Evolutionary conservation across 1,140 invertebrate genomes (phyloP).

Genomic region (Drosophila truncata): DNA sequence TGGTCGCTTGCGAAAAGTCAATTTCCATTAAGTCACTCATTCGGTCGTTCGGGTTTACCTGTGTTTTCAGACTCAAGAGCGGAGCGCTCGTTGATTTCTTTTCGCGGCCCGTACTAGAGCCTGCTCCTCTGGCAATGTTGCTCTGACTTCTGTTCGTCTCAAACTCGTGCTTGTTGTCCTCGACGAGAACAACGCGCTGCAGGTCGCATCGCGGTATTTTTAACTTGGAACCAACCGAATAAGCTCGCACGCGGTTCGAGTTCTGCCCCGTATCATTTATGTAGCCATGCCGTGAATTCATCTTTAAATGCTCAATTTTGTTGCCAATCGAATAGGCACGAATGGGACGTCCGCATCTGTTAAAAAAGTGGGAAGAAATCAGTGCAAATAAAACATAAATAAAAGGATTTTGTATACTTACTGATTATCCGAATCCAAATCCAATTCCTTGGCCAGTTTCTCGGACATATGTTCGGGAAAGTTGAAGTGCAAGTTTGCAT

Average conservation of each 20-base stretch:
- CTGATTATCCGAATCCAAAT: conserved; percentile 58
- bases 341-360: conserved; percentile 87
- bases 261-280: conserved; percentile 66
- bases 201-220: conserved; percentile 86
- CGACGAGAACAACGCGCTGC: conserved; percentile 56
- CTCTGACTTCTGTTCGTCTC: conserved; percentile 65
- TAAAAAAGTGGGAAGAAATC: not conserved
- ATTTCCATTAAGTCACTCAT: conserved; percentile 93
- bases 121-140: conserved; percentile 52
- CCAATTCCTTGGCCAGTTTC: conserved; percentile 51
- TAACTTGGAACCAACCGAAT: conserved; percentile 89
- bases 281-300: conserved; percentile 67
- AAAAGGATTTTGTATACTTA: conserved; percentile 26
- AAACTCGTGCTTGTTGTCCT: conserved; percentile 55
- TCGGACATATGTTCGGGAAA: conserved; percentile 69
- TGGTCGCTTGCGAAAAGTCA: conserved; percentile 88
- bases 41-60: conserved; percentile 88
- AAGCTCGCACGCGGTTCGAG: conserved; percentile 87
- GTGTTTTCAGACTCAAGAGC: conserved; percentile 87
- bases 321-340: conserved; percentile 96
- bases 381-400: not conserved
- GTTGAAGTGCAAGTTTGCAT: conserved; percentile 39
- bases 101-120: conserved; percentile 28
- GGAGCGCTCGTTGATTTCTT: conserved; percentile 88
- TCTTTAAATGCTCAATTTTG: conserved; percentile 87